These are phyloP conservation scores for Synanceia verrucosa DNA, from an alignment of 2,797 vertebrate genomes.

Conservation along the genomic window DNA sequence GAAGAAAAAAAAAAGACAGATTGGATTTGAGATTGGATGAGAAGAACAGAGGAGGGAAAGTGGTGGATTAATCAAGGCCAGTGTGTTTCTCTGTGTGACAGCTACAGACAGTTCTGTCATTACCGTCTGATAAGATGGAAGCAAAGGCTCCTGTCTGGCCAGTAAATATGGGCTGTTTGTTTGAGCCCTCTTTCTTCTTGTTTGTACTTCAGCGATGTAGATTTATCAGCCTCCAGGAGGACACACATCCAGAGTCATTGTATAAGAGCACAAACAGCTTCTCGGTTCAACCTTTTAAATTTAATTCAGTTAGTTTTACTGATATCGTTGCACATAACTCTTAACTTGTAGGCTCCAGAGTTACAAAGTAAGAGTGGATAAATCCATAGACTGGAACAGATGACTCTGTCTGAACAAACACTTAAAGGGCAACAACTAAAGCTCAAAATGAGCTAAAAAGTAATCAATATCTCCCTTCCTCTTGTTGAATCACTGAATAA, in stretches of 20 bases:
- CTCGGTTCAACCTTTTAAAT: slow-evolving; percentile 11
- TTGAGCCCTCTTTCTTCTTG: not conserved
- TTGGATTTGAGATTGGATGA: slow-evolving; percentile 68
- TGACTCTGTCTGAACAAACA: slow-evolving; percentile 34
- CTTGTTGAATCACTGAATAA: slow-evolving; percentile 32
- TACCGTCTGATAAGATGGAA: slow-evolving; percentile 53
- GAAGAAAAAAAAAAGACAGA: slow-evolving; percentile 42
- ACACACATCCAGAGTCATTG: slow-evolving; percentile 15
- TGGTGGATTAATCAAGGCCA: slow-evolving; percentile 70
- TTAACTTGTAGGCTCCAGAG: slow-evolving; percentile 25
- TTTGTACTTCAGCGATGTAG: slow-evolving; percentile 20
- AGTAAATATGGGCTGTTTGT: slow-evolving; percentile 50
- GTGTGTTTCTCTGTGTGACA: slow-evolving; percentile 64
- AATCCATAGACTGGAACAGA: slow-evolving; percentile 56
- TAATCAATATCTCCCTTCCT: slow-evolving; percentile 15
- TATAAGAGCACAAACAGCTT: not conserved
- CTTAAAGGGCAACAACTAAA: slow-evolving; percentile 28
- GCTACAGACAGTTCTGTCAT: slow-evolving; percentile 69
- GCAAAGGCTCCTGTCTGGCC: slow-evolving; percentile 26
- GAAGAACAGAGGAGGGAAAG: slow-evolving; percentile 52
- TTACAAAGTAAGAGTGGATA: slow-evolving; percentile 24
- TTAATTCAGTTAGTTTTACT: slow-evolving; percentile 27
- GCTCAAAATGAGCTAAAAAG: slow-evolving; percentile 28
- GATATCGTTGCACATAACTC: slow-evolving; percentile 23
- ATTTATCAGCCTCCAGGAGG: slow-evolving; percentile 21